These are phyloP conservation scores for Pachyrhynchus sulphureomaculatus DNA, from an alignment of 1,140 invertebrate species.

Conservation along the genomic window DNA sequence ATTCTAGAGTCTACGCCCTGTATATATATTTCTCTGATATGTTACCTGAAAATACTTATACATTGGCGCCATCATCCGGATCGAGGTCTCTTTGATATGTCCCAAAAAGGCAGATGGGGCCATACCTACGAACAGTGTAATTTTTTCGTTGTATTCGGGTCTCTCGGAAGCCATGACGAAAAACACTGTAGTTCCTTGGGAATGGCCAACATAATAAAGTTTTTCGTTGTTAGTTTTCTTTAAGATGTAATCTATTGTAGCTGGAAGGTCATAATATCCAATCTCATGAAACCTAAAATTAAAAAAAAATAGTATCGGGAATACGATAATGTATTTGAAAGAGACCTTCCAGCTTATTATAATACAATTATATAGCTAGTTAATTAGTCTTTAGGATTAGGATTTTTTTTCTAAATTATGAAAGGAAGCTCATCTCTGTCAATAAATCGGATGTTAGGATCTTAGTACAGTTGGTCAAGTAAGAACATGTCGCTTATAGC, in stretches of 20 bases:
- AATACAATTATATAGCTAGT: no score
- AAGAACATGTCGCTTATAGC: no score
- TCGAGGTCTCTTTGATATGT: conserved; percentile 43
- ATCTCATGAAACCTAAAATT: conserved; percentile 69
- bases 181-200: conserved; percentile 60
- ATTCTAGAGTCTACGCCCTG: no score
- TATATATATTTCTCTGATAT: no score
- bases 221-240: conserved; percentile 55
- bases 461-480: no score
- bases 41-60: conserved; percentile 18
- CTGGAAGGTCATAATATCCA: conserved; percentile 68
- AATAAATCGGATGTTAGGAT: no score
- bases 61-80: conserved; percentile 12
- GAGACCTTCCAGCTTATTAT: no score
- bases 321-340: no score
- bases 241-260: conserved; percentile 67
- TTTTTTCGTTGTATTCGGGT: conserved; percentile 67
- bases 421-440: no score
- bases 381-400: no score
- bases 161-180: conserved; percentile 55
- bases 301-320: neutral
- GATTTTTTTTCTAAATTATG: no score
- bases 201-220: conserved; percentile 56
- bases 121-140: conserved; percentile 64
- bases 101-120: conserved; percentile 66